phyloP scores from a whole-genome alignment of 35 echinoderm and acorn worm species.

The Chiridota heheva region DNA sequence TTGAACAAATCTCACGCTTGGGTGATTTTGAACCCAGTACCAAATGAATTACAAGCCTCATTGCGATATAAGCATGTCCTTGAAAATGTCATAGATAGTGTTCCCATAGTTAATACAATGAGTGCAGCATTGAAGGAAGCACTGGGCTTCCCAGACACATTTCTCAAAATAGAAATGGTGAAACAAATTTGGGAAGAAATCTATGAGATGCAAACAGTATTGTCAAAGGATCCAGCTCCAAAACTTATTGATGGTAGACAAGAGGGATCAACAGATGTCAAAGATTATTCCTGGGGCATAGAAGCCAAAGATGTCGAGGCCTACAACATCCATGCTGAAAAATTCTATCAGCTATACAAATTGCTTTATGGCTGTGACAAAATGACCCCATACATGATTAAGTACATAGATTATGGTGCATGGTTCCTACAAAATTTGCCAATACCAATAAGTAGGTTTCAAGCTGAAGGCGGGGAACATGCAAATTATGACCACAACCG shows the following conservation, averaged over 20 bases:
- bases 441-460: conserved; percentile 4
- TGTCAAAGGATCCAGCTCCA: background rate
- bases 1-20: conserved; percentile 4
- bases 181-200: conserved; percentile 1
- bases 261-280: background rate
- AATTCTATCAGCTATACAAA: background rate
- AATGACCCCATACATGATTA: conserved; percentile 40
- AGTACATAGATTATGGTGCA: conserved; percentile 16
- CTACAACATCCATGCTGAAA: background rate
- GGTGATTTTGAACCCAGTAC: background rate
- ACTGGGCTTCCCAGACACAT: background rate
- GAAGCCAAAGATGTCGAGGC: background rate
- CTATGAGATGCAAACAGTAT: background rate
- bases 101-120: background rate
- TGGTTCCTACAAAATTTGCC: background rate
- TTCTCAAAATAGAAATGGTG: background rate
- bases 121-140: background rate
- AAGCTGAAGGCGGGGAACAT: conserved; percentile 33
- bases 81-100: background rate
- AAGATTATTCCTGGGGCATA: background rate
- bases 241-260: background rate
- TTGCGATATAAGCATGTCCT: conserved; percentile 3
- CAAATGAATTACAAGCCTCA: background rate
- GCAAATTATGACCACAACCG: conserved; percentile 29
- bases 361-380: background rate